Percentiles rank a stretch among this genome's conserved stretches.
Evolutionary conservation across 1,140 invertebrate species (phyloP).

Genomic region (Trichoplusia ni): DNA sequence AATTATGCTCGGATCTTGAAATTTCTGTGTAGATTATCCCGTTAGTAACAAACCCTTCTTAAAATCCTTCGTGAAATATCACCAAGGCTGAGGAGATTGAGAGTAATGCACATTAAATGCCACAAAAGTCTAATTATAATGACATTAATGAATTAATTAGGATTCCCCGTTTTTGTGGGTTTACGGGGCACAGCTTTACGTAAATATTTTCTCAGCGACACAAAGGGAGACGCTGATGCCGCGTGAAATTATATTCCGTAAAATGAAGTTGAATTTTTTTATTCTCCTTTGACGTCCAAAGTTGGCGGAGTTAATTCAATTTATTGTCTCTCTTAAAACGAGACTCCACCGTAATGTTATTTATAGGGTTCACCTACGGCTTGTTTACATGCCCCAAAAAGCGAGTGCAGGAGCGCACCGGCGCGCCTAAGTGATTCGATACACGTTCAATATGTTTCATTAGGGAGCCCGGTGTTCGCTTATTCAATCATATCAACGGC

Average conservation of each 20-base stretch:
- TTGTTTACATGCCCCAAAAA: constrained; percentile 71
- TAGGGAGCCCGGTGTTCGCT: constrained; percentile 71
- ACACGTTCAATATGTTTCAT: constrained; percentile 81
- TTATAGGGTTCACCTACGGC: constrained; percentile 72
- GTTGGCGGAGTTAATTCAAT: constrained; percentile 75
- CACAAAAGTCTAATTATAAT: constrained; percentile 61
- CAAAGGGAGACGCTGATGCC: constrained; percentile 59
- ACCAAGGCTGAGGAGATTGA: constrained; percentile 38
- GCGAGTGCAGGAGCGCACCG: constrained; percentile 71
- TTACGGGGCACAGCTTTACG: constrained; percentile 51
- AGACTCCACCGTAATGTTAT: constrained; percentile 74
- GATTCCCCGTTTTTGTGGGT: constrained; percentile 54
- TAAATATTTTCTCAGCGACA: constrained; percentile 65
- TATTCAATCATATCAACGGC: constrained; percentile 75
- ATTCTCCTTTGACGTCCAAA: constrained; percentile 72
- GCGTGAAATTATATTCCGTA: constrained; percentile 71
- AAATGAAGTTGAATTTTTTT: constrained; percentile 71
- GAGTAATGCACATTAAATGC: constrained; percentile 54
- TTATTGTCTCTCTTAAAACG: constrained; percentile 79
- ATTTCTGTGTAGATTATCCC: too few relatives aligned
- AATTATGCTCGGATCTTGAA: too few relatives aligned
- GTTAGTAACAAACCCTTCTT: constrained; percentile 4
- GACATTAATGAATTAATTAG: constrained; percentile 75
- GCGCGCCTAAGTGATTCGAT: constrained; percentile 77
- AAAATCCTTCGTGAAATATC: constrained; percentile 20